Evolutionary conservation across 2,797 vertebrate species (phyloP).

Genomic region (Sebastes itinus): DNA sequence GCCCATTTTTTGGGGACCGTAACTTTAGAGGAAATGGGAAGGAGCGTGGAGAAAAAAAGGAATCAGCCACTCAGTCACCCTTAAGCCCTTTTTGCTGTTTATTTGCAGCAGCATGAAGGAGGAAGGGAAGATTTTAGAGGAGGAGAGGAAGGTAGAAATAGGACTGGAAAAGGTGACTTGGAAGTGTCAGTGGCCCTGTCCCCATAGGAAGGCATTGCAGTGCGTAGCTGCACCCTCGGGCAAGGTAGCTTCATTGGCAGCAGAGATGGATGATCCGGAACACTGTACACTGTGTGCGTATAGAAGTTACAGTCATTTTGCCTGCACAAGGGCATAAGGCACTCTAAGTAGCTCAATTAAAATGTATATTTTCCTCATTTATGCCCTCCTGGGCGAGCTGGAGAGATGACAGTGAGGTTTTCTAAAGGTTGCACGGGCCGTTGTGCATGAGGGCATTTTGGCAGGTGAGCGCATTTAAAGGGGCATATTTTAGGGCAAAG

Average conservation of each 20-base stretch:
- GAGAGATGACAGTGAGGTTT: conserved; percentile 67
- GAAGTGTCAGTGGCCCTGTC: conserved; percentile 66
- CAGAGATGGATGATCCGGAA: conserved; percentile 79
- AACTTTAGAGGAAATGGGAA: conserved; percentile 75
- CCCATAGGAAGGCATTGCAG: conserved; percentile 69
- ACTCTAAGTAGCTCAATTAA: conserved; percentile 74
- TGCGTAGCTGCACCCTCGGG: conserved; percentile 68
- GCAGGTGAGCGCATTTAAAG: conserved; percentile 63
- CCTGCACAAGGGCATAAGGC: conserved; percentile 70
- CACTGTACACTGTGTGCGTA: conserved; percentile 64
- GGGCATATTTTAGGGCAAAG: conserved; percentile 56
- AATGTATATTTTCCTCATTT: conserved; percentile 73
- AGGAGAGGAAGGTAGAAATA: conserved; percentile 50
- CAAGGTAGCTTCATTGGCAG: conserved; percentile 80
- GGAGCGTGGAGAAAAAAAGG: conserved; percentile 58
- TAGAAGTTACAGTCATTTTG: conserved; percentile 64
- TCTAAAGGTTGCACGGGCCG: conserved; percentile 56
- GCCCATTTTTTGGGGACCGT: conserved; percentile 72
- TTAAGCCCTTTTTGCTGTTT: conserved; percentile 71
- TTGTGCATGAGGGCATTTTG: conserved; percentile 63
- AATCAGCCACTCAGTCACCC: conserved; percentile 60
- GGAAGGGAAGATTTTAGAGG: conserved; percentile 42
- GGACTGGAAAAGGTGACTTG: conserved; percentile 72
- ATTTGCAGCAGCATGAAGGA: conserved; percentile 70
- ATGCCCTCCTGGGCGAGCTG: conserved; percentile 63